Conservation (phyloP, 1,140 invertebrate genomes). For the Thaumatotibia leucotreta region DNA sequence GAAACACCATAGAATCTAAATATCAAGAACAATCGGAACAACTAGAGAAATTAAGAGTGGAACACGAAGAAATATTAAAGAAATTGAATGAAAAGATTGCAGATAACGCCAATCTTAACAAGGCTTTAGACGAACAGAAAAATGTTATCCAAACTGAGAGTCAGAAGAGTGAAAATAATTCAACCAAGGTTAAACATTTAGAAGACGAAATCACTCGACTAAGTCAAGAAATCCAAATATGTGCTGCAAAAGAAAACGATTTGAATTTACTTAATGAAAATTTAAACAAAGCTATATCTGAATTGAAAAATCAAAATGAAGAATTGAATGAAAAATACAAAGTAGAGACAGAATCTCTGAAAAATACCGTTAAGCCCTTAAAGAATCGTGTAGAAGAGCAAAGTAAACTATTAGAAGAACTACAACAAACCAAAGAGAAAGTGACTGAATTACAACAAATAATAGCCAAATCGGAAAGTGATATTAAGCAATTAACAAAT, state of each 20-base stretch:
- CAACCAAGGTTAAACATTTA: slow-evolving; percentile 43
- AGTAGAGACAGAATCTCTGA: slow-evolving; percentile 55
- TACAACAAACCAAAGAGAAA: slow-evolving; percentile 71
- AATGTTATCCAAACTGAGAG: slow-evolving; percentile 68
- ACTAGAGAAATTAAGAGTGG: slow-evolving; percentile 62
- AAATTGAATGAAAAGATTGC: slow-evolving; percentile 42
- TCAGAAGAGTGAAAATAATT: slow-evolving; percentile 69
- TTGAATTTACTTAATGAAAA: slow-evolving; percentile 42
- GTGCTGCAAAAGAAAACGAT: slow-evolving; percentile 45
- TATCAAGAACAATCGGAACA: slow-evolving; percentile 56
- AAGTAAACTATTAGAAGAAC: slow-evolving; percentile 70
- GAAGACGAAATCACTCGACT: slow-evolving; percentile 48
- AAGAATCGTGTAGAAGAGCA: slow-evolving; percentile 74
- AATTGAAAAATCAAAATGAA: slow-evolving; percentile 49
- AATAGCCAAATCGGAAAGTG: slow-evolving; percentile 63
- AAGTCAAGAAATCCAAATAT: slow-evolving; percentile 46
- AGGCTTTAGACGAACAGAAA: slow-evolving; percentile 55
- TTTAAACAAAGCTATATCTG: slow-evolving; percentile 38
- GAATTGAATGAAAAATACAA: slow-evolving; percentile 54
- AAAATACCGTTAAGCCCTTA: slow-evolving; percentile 75
- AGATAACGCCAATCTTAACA: slow-evolving; percentile 40
- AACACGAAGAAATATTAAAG: slow-evolving; percentile 33
- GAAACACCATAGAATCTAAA: slow-evolving; percentile 45
- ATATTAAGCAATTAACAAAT: slow-evolving; percentile 64
- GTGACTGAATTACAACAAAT: slow-evolving; percentile 67